Evolutionary conservation across 2,888 invertebrate genomes (phyloP).

Genomic region (Nemoura dubitans): DNA sequence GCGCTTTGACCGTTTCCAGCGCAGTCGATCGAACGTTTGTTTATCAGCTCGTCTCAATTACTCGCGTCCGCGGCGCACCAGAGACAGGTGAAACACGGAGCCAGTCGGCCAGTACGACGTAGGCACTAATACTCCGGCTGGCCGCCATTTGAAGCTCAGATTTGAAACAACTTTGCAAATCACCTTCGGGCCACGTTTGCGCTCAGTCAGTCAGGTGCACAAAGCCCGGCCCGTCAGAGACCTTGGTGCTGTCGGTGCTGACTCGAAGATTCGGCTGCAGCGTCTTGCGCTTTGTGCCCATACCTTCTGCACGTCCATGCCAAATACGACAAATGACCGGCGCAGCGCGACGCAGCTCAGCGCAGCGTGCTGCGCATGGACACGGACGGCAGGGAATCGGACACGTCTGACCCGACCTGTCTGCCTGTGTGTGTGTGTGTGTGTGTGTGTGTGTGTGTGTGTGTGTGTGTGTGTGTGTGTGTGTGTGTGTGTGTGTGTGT

Average conservation of each 20-base stretch:
- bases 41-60: no score
- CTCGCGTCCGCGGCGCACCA: not conserved
- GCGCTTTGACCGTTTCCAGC: no score
- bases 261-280: not conserved
- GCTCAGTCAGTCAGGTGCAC: not conserved
- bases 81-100: not conserved
- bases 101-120: not conserved
- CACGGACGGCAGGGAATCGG: conserved; percentile 2
- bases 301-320: not conserved
- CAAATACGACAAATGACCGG: conserved; percentile 35
- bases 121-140: no score
- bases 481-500: no score
- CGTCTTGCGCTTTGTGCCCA: not conserved
- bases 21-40: not conserved
- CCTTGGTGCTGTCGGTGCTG: not conserved
- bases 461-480: no score
- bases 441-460: no score
- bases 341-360: not conserved
- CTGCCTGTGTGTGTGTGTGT: no score
- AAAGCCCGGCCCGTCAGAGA: not conserved
- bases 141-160: not conserved
- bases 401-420: not conserved
- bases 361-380: no score
- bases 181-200: not conserved
- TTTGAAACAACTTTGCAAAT: not conserved